phyloP scores from a whole-genome alignment of 2,797 vertebrate species.

The Macropus fuliginosus region DNA sequence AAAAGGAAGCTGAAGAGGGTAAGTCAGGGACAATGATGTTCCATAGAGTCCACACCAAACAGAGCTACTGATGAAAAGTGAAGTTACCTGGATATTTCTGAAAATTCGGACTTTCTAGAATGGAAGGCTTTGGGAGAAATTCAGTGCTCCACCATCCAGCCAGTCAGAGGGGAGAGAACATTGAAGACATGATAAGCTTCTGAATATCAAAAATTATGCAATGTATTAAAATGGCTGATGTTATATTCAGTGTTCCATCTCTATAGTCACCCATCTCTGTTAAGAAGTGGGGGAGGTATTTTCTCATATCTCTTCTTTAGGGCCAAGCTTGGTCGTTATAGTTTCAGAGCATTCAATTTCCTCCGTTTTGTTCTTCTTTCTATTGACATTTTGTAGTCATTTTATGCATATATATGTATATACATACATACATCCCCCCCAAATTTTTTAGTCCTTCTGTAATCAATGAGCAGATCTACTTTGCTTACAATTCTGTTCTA shows the following conservation, averaged over 20 bases:
- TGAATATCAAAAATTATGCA: not conserved
- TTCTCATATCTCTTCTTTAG: not conserved
- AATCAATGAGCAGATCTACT: not conserved
- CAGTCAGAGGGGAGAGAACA: not conserved
- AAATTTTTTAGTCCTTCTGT: not conserved
- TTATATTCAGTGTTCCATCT: not conserved
- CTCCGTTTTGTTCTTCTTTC: not conserved
- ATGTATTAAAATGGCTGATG: not conserved
- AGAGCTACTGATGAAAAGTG: not conserved
- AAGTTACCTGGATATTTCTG: not conserved
- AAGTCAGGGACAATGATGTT: not conserved
- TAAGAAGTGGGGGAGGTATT: not conserved
- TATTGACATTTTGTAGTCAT: not conserved
- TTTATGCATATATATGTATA: no score
- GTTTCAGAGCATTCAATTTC: not conserved
- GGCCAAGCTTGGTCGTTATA: not conserved
- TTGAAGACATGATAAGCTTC: not conserved
- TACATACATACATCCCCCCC: not conserved
- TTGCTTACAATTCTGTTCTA: not conserved
- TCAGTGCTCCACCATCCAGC: not conserved
- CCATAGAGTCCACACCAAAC: not conserved
- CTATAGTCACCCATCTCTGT: not conserved
- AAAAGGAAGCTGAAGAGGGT: not conserved
- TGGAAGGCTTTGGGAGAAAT: not conserved
- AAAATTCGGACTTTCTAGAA: not conserved